Conservation (phyloP, 2,797 vertebrate species). For the Australoheros facetus region DNA sequence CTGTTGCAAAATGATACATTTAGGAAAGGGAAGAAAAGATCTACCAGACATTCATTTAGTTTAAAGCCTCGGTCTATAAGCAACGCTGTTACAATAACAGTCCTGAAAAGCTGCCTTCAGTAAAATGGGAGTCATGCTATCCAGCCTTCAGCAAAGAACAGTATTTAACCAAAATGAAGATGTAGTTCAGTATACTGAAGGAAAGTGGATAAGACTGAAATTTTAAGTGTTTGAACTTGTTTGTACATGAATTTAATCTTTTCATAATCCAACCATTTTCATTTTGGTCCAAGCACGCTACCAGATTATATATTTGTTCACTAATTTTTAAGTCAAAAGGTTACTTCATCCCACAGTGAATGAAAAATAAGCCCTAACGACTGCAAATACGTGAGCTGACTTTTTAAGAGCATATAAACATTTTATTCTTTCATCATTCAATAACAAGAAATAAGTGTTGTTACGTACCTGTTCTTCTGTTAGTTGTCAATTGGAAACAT, state of each 20-base stretch:
- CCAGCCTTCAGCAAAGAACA: not conserved
- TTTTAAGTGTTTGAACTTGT: not conserved
- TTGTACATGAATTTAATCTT: not conserved
- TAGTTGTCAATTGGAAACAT: too few species aligned
- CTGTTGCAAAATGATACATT: slow-evolving; percentile 73
- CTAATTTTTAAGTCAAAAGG: too few species aligned
- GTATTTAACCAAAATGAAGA: not conserved
- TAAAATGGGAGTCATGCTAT: slow-evolving; percentile 14
- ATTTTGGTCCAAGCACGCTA: not conserved
- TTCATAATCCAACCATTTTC: not conserved
- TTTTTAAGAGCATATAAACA: too few species aligned
- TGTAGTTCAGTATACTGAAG: not conserved
- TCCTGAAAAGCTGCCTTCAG: slow-evolving; percentile 27
- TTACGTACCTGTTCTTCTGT: too few species aligned
- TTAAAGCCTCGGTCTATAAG: slow-evolving; percentile 45
- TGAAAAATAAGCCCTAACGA: too few species aligned
- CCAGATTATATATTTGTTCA: too few species aligned
- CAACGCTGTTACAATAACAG: slow-evolving; percentile 54
- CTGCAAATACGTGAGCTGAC: too few species aligned
- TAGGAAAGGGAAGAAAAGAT: slow-evolving; percentile 54
- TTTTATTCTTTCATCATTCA: too few species aligned
- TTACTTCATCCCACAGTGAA: too few species aligned
- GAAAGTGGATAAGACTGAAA: not conserved
- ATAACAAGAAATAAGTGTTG: too few species aligned
- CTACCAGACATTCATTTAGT: slow-evolving; percentile 51